Evolutionary conservation across 2,888 invertebrate genomes (phyloP), one percentile per base, ranked within the genome.

Genomic region (Blera fallax): DNA sequence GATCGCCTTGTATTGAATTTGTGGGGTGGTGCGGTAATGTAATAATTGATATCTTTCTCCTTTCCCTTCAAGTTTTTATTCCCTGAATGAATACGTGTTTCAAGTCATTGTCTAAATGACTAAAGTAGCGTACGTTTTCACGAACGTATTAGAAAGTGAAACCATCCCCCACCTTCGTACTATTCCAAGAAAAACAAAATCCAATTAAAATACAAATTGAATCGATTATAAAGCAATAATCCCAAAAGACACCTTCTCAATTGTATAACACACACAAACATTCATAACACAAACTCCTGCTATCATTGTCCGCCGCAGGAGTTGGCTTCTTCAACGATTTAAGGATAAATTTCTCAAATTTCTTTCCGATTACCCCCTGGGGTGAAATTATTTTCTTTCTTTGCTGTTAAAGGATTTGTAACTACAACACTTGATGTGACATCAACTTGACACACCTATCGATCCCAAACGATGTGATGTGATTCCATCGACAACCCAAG

Each of bases 161-260:
- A n/a, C n/a, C n/a, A n/a, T n/a, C n/a, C n/a, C n/a, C 2, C 34
- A 8, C 7, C 3, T 3, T 11, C 11, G 8, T 10, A 21, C 48
- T 8, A 24, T 52, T 6, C 5, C 8, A 58, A n/a, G 10, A 45
- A 50, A 60, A 58, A 81, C 76, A 81, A 89, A 88, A 91, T 91
- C 91, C 90, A 91, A 91, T 91, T 91, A 91, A 91, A 91, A 91
- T 90, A 89, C 90, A 91, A 91, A 91, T 91, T 91, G 91, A 91
- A 91, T 91, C 91, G 91, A 91, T 91, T 91, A 91, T 91, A 91
- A 91, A 91, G 91, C 92, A 91, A 91, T 91, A 90, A 89, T 77
- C 82, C 87, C 82, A 56, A 62, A 81, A 80, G 82, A 87, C 81
- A 78, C 78, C 77, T 74, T 24, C 69, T 52, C 76, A 67, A 77